phyloP scores from a whole-genome alignment of 2,888 invertebrate species.

The Microctonus hyperodae region DNA sequence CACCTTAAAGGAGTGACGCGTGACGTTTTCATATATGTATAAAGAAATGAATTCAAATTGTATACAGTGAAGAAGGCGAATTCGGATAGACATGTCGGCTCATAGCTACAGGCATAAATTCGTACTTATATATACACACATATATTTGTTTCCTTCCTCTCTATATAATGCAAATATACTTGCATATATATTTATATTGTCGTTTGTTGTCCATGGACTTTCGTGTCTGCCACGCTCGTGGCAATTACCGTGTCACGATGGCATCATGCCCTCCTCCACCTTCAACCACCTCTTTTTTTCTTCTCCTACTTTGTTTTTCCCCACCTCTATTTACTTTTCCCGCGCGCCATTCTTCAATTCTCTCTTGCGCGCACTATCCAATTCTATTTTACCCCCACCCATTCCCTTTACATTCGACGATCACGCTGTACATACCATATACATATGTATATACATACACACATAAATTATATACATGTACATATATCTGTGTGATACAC shows the following conservation, averaged over 20 bases:
- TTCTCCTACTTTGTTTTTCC: constrained; percentile 10
- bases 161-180: neutral
- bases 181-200: constrained; percentile 30
- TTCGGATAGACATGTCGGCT: constrained; percentile 25
- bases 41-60: neutral
- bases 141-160: neutral
- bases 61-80: neutral
- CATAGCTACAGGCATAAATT: constrained; percentile 21
- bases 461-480: no score
- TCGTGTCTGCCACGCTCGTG: constrained; percentile 34
- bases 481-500: no score
- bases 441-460: no score
- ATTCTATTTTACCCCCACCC: constrained; percentile 22
- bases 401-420: constrained; percentile 39
- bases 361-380: constrained; percentile 16
- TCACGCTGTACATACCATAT: constrained; percentile 29
- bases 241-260: constrained; percentile 42
- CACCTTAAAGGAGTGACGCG: neutral
- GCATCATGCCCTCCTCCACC: constrained; percentile 35
- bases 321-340: neutral
- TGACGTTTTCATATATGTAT: constrained; percentile 6
- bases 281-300: constrained; percentile 36
- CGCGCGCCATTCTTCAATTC: neutral
- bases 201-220: constrained; percentile 36
- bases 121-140: neutral